Evolutionary conservation across 1,140 invertebrate species (phyloP).

Genomic region (Sinonovacula constricta): DNA sequence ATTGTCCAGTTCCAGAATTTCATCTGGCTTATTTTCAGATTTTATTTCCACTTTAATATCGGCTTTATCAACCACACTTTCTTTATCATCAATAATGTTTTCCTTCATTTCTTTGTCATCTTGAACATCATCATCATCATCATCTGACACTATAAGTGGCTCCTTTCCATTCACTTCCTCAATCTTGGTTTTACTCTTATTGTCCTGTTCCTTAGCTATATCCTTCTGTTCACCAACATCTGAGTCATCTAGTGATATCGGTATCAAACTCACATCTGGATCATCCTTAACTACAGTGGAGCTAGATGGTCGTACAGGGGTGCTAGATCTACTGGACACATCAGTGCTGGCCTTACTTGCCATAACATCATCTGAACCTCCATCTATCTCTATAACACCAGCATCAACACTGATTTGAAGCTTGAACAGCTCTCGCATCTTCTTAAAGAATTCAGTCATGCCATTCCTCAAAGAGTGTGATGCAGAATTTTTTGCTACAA

Average conservation of each 20-base stretch:
- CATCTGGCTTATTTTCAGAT: not conserved
- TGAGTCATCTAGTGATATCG: not conserved
- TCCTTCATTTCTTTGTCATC: constrained; percentile 14
- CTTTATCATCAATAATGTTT: not conserved
- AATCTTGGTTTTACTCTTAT: not conserved
- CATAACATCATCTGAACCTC: too few species aligned
- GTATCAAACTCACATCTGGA: not conserved
- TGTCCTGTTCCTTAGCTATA: not conserved
- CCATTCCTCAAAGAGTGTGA: constrained; percentile 30
- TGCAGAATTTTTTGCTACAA: constrained; percentile 5
- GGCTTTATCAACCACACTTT: not conserved
- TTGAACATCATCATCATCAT: constrained; percentile 33
- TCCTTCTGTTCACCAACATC: constrained; percentile 1
- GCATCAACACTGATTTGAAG: constrained; percentile 7
- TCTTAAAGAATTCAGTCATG: constrained; percentile 39
- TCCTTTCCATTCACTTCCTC: constrained; percentile 50
- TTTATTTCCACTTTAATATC: not conserved
- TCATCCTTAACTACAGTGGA: not conserved
- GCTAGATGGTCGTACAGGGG: too few species aligned
- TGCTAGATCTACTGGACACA: too few species aligned
- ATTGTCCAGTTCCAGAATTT: not conserved
- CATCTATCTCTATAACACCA: not conserved
- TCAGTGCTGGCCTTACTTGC: too few species aligned
- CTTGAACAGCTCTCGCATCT: constrained; percentile 25
- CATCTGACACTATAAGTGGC: constrained; percentile 42